Base-by-base conservation (phyloP, 2,113 vertebrate genomes). In the Xenotilapia flavipinnis region DNA sequence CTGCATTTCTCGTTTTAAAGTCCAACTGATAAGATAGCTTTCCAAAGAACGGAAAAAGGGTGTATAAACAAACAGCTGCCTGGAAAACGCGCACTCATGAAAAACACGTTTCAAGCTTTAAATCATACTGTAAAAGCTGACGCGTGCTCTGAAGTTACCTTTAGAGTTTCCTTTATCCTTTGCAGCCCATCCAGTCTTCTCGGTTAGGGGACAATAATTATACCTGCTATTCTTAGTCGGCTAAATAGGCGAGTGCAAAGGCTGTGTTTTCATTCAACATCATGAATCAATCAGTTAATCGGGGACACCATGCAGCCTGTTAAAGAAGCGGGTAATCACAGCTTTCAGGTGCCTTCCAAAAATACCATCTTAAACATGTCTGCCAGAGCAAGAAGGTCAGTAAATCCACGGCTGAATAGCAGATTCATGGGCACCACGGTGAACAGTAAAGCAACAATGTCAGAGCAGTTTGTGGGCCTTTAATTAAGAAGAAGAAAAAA, bases 21-120 rank as follows among this genome's bases (percentile, higher is more conserved):
- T 95, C 90, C 94, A 94, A 80, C 90, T 89, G 94, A 95, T 95
- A 94, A 95, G 92, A 93, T 94, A 87, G 62, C 60, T 73, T 47
- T 89, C 53, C 86, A 88, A 28, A 82, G 80, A 91, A 81, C 6
- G 42, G 82, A 84, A 92, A 70, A 91, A 81, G 62, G 42, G 62
- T 73, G 36, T 38, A 84, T 83, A 94, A 90, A 95, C 92, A 92
- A 94, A 92, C 89, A 94, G 49, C 56, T 85, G 70, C 23, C 47
- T 80, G 47, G 9, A 15, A 81, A 89, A 81, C 49, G 17, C n/a
- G 4, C 23, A 75, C 6, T 47, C 12, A 51, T 45, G 62, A 81
- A 89, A 86, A 88, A 56, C 75, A 81, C 38, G 38, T 85, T 56
- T 86, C 36, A 21, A 79, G 62, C 31, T 36, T 73, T 53, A 70